Conservation (phyloP, 2,113 vertebrate species). For the Eleginops maclovinus region DNA sequence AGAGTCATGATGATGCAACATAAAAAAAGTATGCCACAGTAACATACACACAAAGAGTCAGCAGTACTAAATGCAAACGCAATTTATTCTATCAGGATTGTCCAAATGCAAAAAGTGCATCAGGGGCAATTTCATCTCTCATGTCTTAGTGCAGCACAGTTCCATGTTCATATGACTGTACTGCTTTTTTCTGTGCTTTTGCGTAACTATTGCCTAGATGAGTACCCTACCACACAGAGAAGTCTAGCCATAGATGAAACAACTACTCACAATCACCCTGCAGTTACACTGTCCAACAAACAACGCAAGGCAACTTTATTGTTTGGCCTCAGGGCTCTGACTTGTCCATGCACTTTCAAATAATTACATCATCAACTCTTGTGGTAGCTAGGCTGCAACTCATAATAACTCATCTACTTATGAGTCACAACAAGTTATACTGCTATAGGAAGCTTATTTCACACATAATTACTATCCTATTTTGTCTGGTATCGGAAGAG, state of each 20-base stretch:
- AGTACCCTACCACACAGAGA: constrained; percentile 9
- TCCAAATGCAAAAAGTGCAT: too few relatives aligned
- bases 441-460: constrained; percentile 29
- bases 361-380: constrained; percentile 72
- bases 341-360: constrained; percentile 64
- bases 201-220: neutral
- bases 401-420: constrained; percentile 29
- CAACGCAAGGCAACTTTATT: constrained; percentile 18
- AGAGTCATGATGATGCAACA: neutral
- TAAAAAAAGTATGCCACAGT: neutral
- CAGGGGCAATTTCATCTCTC: too few relatives aligned
- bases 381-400: constrained; percentile 39
- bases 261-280: neutral
- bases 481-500: constrained; percentile 46
- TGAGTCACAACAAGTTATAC: constrained; percentile 59
- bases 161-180: neutral
- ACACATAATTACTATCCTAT: neutral
- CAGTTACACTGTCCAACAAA: constrained; percentile 33
- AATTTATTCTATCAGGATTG: neutral
- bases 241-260: constrained; percentile 38
- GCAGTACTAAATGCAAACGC: neutral
- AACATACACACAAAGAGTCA: neutral
- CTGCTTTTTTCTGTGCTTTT: constrained; percentile 8
- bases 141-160: too few relatives aligned
- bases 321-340: constrained; percentile 58